Evolutionary conservation across 2,113 vertebrate genomes (phyloP).

Genomic region (Todiramphus chloris): DNA sequence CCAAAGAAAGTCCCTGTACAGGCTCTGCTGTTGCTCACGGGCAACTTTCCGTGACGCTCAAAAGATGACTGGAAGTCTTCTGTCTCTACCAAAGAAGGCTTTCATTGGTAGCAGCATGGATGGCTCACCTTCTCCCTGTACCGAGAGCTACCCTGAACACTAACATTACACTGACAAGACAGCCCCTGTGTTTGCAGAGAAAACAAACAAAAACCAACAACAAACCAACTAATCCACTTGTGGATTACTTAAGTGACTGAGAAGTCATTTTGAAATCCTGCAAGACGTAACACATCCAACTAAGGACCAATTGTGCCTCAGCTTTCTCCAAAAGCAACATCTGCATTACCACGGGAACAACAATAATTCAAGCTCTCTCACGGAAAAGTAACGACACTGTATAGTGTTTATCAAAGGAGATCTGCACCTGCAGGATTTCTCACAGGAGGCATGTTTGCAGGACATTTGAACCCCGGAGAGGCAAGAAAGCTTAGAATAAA

Average conservation of each 20-base stretch:
- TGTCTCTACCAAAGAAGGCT: not conserved
- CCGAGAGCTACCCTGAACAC: not conserved
- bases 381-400: not conserved
- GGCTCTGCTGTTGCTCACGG: not conserved
- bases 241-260: not conserved
- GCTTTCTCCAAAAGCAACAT: not conserved
- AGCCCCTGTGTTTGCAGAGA: not conserved
- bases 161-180: not conserved
- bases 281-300: not conserved
- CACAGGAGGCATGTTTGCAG: not conserved
- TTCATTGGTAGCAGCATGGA: not conserved
- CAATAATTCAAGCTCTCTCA: not conserved
- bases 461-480: not conserved
- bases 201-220: not conserved
- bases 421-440: slow-evolving; percentile 15
- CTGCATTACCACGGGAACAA: not conserved
- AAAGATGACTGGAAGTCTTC: not conserved
- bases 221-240: not conserved
- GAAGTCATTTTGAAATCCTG: not conserved
- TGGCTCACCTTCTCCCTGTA: not conserved
- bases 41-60: not conserved
- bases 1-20: fast-evolving
- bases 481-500: slow-evolving; percentile 5
- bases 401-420: not conserved
- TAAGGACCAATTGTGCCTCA: not conserved